Percentiles rank a stretch among this genome's conserved stretches.
phyloP scores from a whole-genome alignment of 2,888 invertebrate species.

The Acronicta aceris region DNA sequence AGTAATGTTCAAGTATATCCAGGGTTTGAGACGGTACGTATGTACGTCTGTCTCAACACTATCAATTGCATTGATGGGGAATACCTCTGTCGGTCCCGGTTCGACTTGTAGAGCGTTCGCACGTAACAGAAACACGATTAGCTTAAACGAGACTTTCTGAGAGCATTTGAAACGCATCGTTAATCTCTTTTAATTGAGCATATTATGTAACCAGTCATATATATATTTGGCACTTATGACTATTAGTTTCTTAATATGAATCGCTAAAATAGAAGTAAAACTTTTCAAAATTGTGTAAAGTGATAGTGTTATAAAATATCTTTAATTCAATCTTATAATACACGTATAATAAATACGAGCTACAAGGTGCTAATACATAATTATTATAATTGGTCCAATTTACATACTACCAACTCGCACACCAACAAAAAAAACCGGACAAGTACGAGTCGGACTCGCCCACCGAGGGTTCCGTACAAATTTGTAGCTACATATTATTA shows the following conservation, averaged over 20 bases:
- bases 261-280: slow-evolving; percentile 12
- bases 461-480: no score
- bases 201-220: slow-evolving; percentile 26
- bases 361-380: slow-evolving; percentile 14
- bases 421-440: slow-evolving; percentile 38
- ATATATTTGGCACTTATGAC: slow-evolving; percentile 12
- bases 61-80: slow-evolving; percentile 26
- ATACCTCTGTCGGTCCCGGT: slow-evolving; percentile 26
- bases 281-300: slow-evolving; percentile 3
- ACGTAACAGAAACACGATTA: slow-evolving; percentile 53
- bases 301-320: not conserved
- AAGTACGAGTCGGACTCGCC: no score
- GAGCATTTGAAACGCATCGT: slow-evolving; percentile 27
- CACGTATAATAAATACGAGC: slow-evolving; percentile 13
- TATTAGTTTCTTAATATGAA: slow-evolving; percentile 19
- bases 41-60: no score
- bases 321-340: no score
- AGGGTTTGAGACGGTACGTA: slow-evolving; percentile 8
- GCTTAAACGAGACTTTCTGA: slow-evolving; percentile 32
- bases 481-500: no score
- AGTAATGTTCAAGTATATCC: slow-evolving; percentile 30
- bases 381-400: slow-evolving; percentile 34
- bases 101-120: slow-evolving; percentile 40
- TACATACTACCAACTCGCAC: slow-evolving; percentile 37
- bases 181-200: slow-evolving; percentile 26